Base-by-base conservation (phyloP, 2,888 invertebrate genomes). In the Xiphydria camelus region DNA sequence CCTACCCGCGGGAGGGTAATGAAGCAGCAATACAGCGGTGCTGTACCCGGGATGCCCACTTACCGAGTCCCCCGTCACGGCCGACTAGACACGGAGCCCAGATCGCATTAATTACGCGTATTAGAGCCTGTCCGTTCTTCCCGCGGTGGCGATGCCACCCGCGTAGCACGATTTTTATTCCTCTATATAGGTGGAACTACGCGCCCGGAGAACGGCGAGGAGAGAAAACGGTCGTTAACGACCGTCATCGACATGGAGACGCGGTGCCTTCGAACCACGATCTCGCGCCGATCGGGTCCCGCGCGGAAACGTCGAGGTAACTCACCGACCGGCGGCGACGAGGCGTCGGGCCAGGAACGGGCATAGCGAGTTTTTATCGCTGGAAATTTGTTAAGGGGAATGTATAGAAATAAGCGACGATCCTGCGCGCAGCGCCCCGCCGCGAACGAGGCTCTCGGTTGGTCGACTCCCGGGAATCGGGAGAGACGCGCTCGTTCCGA, bases 71-170 rank as follows among this genome's bases (percentile, higher is more conserved):
- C 58, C 40, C 44, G 55, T 55, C 55, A 55, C 43, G 53, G 51
- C 41, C 55, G 45, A 50, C 40, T 46, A 33, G 51, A 53, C 49
- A 45, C 49, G 47, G 41, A 47, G 17, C 49, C 55, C 54, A 52
- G 60, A 62, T 64, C 61, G 59, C 58, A 67, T 70, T 70, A 67
- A 70, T 69, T 68, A 68, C 61, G 53, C 56, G 54, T 57, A 62
- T 62, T 62, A 61, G 49, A 59, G 47, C 29, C 52, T 52, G 48
- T 47, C 47, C 23, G 23, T 23, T 41, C 49, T 54, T 45, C 41
- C 37, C 22, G 23, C 9, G 9, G 18, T 10, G 18, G 9, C 15
- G 39, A 15, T 32, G 23, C 59, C 59, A 60, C 58, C 63, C 59
- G 60, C 59, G 38, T 22, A 25, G 23, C 14, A 4, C 10, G 25